Evolutionary conservation across 2,888 invertebrate genomes (phyloP).

Genomic region (Muscina levida): DNA sequence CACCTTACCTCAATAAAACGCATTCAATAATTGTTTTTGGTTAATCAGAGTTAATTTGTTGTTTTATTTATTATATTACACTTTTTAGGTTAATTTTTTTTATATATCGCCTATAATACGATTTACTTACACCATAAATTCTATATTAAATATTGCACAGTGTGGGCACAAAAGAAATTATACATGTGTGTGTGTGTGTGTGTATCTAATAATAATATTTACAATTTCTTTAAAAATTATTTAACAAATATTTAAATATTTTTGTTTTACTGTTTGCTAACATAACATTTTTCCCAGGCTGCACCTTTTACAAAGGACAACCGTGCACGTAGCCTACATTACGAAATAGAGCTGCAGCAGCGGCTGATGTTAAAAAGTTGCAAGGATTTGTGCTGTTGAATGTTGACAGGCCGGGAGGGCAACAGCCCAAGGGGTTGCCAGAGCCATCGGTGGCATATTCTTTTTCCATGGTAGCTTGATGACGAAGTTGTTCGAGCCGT

Average conservation of each 20-base stretch:
- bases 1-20: too few relatives aligned
- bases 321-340: slow-evolving; percentile 88
- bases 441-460: slow-evolving; percentile 80
- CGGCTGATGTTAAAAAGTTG: slow-evolving; percentile 85
- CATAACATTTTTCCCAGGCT: neutral
- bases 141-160: slow-evolving; percentile 32
- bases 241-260: slow-evolving; percentile 22
- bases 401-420: slow-evolving; percentile 77
- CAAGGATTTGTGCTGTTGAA: slow-evolving; percentile 80
- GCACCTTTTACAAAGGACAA: slow-evolving; percentile 83
- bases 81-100: neutral
- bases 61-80: slow-evolving; percentile 13
- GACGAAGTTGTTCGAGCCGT: slow-evolving; percentile 90
- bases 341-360: slow-evolving; percentile 85
- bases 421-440: slow-evolving; percentile 75
- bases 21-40: too few relatives aligned
- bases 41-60: too few relatives aligned
- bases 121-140: neutral
- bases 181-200: neutral
- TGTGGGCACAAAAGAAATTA: slow-evolving; percentile 25
- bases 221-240: slow-evolving; percentile 40
- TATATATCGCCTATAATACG: slow-evolving; percentile 2
- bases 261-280: neutral
- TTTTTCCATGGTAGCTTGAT: slow-evolving; percentile 90
- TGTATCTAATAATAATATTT: slow-evolving; percentile 6